Evolutionary conservation across 2,888 invertebrate genomes (phyloP).

Genomic region (Polyommatus iphigenia): DNA sequence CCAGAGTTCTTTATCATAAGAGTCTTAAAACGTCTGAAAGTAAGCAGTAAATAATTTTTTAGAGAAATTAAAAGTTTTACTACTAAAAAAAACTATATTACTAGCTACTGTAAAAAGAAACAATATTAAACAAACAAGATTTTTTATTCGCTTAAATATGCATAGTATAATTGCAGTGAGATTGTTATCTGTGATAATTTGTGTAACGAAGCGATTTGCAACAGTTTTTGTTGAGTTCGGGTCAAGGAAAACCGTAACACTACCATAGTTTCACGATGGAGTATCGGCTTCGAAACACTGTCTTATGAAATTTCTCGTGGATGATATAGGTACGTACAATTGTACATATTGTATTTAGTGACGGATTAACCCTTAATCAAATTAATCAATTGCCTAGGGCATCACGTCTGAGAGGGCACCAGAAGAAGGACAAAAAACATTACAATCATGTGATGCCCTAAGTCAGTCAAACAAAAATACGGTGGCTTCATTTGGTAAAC

Average conservation of each 20-base stretch:
- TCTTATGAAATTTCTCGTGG: not conserved
- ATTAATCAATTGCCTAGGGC: too few species aligned
- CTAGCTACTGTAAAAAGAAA: not conserved
- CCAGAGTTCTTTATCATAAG: too few species aligned
- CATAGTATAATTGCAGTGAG: not conserved
- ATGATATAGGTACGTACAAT: too few species aligned
- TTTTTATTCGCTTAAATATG: not conserved
- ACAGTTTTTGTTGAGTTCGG: conserved; percentile 2
- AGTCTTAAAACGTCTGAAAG: too few species aligned
- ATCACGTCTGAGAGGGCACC: too few species aligned
- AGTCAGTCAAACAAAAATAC: too few species aligned
- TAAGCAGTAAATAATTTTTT: too few species aligned
- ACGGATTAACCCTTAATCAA: too few species aligned
- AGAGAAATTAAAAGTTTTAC: not conserved
- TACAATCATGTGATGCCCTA: too few species aligned
- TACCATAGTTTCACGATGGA: conserved; percentile 2
- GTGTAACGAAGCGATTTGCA: conserved; percentile 26
- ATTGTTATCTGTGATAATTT: conserved; percentile 20
- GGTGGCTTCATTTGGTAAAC: too few species aligned
- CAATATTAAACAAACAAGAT: not conserved
- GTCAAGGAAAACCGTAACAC: conserved; percentile 24
- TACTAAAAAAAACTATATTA: not conserved
- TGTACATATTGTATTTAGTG: too few species aligned
- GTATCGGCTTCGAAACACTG: not conserved
- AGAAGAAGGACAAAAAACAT: too few species aligned